These are phyloP conservation scores for Pteropus rufus DNA, from an alignment of 2,797 vertebrate species.

Conservation along the genomic window DNA sequence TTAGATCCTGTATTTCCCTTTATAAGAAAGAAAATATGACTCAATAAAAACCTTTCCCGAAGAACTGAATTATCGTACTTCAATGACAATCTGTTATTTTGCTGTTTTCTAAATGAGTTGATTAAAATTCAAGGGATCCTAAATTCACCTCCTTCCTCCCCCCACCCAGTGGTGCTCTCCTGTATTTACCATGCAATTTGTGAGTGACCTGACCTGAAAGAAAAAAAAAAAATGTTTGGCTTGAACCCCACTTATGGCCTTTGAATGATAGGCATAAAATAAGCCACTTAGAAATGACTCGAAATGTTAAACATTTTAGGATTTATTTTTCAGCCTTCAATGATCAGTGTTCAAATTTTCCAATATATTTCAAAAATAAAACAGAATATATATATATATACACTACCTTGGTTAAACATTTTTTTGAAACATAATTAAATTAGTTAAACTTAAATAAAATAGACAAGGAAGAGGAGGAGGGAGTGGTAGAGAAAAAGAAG, in stretches of 20 bases:
- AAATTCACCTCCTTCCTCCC: not conserved
- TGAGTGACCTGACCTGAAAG: not conserved
- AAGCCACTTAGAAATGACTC: not conserved
- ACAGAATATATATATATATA: not conserved
- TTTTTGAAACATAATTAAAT: not conserved
- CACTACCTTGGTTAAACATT: not conserved
- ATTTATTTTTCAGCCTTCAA: not conserved
- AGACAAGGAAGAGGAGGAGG: not conserved
- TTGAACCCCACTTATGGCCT: not conserved
- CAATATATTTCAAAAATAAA: not conserved
- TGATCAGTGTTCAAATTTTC: not conserved
- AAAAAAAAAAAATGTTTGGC: not conserved
- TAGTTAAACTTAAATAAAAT: not conserved
- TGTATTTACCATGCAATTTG: not conserved
- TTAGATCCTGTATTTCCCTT: slow-evolving; percentile 65
- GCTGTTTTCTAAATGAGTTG: slow-evolving; percentile 29
- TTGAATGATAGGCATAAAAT: not conserved
- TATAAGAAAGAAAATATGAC: not conserved
- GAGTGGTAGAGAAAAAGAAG: not conserved
- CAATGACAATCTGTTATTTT: not conserved
- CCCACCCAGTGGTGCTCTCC: not conserved
- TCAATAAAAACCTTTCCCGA: not conserved
- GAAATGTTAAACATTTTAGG: not conserved
- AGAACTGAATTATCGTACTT: not conserved
- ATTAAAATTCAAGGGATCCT: slow-evolving; percentile 6